Evolutionary conservation across 2,113 vertebrate genomes (phyloP), one percentile per base, ranked within the genome.

Genomic region (Anarrhichthys ocellatus): DNA sequence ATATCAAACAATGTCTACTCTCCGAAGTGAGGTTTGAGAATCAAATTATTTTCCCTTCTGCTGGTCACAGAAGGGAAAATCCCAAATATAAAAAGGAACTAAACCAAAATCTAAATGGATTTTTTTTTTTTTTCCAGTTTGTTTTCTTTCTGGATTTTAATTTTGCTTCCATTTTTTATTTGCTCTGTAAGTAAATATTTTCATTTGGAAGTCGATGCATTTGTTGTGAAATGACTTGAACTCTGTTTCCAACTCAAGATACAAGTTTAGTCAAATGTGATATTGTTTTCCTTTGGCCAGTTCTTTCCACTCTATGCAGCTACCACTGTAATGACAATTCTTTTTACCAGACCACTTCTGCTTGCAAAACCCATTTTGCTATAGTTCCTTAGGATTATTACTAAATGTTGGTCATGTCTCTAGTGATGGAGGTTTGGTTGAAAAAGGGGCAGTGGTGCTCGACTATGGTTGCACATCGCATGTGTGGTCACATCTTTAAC

Each of bases 21-120:
- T 83, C 24, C 9, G 63, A 66, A n/a, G 17, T 52, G 38, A 88
- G 67, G 24, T 54, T 87, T 76, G 70, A 85, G 11, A 87, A 73
- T 79, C 71, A 73, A 79, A 72, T 62, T 34, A 70, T 86, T 78
- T 86, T n/a, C 78, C 78, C 69, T 81, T 89, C 77, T 89, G 82
- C 83, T 87, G 73, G 90, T 93, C 86, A 91, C 87, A 90, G 90
- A 93, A 92, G 76, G 81, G 88, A 82, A 84, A 81, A 70, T 79
- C 15, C 3, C 63, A 52, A 73, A 67, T 42, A 73, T 70, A 59
- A 83, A 79, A 83, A 82, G 27, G 38, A 85, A 84, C 80, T 81
- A 88, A 90, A 92, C 89, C 90, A 93, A 93, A 93, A 90, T 82
- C 50, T 84, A 83, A 89, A 75, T 89, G 75, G 63, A 88, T 52